These are phyloP conservation scores for Hyles lineata DNA, from an alignment of 2,888 invertebrate genomes.

Conservation along the genomic window DNA sequence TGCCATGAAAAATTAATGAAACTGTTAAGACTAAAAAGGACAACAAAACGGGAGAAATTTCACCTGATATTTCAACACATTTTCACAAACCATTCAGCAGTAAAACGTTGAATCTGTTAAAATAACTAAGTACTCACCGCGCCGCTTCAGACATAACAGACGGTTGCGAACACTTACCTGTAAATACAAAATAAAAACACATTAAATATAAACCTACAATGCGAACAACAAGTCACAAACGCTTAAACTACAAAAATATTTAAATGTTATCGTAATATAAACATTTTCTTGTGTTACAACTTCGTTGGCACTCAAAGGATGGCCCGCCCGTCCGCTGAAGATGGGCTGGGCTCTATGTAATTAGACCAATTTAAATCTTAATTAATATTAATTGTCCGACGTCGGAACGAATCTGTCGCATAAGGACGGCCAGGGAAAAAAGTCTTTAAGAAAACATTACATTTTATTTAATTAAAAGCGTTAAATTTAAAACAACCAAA, in stretches of 20 bases:
- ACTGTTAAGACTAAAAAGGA: neutral
- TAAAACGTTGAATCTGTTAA: constrained; percentile 18
- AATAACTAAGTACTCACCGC: constrained; percentile 20
- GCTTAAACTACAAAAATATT: constrained; percentile 6
- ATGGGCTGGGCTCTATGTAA: constrained; percentile 80
- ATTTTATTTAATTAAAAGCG: constrained; percentile 56
- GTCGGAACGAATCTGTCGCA: constrained; percentile 83
- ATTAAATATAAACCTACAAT: constrained; percentile 23
- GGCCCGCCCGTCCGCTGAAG: constrained; percentile 67
- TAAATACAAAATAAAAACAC: constrained; percentile 38
- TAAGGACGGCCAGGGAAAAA: constrained; percentile 69
- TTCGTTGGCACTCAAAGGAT: constrained; percentile 63
- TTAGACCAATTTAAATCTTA: constrained; percentile 85
- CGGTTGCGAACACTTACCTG: constrained; percentile 50
- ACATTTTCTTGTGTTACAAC: constrained; percentile 54
- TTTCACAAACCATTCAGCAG: neutral
- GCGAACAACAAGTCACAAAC: constrained; percentile 27
- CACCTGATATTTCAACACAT: neutral
- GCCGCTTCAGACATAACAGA: neutral
- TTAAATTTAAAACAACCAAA: constrained; percentile 43
- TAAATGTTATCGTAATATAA: constrained; percentile 30
- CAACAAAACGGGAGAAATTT: neutral
- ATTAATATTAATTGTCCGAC: constrained; percentile 84
- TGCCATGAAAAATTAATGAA: neutral
- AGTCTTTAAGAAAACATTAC: constrained; percentile 42